Conservation (phyloP, 2,888 invertebrate genomes). For the Diachrysia chrysitis region DNA sequence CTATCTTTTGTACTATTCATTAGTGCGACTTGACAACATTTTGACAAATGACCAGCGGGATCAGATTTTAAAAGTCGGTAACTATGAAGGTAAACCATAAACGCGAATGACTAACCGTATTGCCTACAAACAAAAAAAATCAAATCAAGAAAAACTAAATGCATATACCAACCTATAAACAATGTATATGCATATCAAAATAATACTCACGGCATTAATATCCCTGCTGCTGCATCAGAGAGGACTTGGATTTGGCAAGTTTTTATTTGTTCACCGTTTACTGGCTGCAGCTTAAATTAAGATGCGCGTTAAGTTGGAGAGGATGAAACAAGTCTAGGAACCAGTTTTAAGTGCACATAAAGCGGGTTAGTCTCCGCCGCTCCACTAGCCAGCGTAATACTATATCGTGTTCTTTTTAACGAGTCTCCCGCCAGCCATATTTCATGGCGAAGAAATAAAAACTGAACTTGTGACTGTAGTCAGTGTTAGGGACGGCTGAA, state of each 20-base stretch:
- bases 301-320: constrained; percentile 82
- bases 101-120: too few relatives aligned
- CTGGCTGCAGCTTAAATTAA: constrained; percentile 79
- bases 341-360: constrained; percentile 85
- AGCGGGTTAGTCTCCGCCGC: constrained; percentile 76
- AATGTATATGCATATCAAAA: too few relatives aligned
- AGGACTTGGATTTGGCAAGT: constrained; percentile 50
- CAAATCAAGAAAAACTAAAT: neutral
- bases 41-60: too few relatives aligned
- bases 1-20: too few relatives aligned
- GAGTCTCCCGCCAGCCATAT: constrained; percentile 78
- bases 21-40: too few relatives aligned
- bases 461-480: constrained; percentile 69
- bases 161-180: neutral
- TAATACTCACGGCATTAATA: constrained; percentile 5
- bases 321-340: constrained; percentile 81
- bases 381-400: constrained; percentile 78
- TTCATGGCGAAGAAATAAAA: constrained; percentile 80
- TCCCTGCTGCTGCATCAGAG: constrained; percentile 28
- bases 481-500: constrained; percentile 58
- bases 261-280: constrained; percentile 72
- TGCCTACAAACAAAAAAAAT: too few relatives aligned
- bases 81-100: too few relatives aligned
- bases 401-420: constrained; percentile 84
- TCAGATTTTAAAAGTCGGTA: neutral